These are phyloP conservation scores for Smithornis capensis DNA, from an alignment of 2,113 vertebrate species.

Conservation along the genomic window DNA sequence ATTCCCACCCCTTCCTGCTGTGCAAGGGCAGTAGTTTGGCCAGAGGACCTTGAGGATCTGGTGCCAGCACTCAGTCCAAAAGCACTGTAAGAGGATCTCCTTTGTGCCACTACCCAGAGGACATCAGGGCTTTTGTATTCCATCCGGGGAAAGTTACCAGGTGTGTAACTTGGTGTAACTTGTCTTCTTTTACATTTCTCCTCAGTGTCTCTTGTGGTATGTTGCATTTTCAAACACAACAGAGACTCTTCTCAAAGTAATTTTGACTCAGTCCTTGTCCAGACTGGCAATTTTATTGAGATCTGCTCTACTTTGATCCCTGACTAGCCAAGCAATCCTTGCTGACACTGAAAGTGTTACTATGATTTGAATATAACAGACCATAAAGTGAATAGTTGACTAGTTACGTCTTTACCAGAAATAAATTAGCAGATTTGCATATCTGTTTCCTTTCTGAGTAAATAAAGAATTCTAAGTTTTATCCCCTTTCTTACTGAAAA, in stretches of 20 bases:
- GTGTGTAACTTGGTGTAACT: background rate
- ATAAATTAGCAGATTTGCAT: background rate
- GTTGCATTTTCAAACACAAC: background rate
- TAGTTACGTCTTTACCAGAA: background rate
- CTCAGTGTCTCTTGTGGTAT: background rate
- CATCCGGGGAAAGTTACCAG: background rate
- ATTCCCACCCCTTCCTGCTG: background rate
- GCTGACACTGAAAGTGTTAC: background rate
- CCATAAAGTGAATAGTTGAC: background rate
- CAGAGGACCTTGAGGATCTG: background rate
- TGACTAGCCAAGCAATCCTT: background rate
- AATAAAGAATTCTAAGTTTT: background rate
- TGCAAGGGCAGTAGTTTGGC: fast-evolving
- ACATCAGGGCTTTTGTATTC: background rate
- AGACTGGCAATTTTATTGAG: background rate
- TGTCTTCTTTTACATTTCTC: background rate
- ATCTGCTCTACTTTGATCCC: background rate
- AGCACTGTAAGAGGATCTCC: background rate
- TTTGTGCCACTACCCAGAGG: background rate
- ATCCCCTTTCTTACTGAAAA: background rate
- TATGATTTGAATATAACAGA: background rate
- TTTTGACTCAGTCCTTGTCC: background rate
- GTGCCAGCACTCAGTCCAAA: background rate
- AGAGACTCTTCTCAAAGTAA: background rate
- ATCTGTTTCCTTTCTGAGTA: background rate